Percentiles rank a stretch among this genome's conserved stretches.
These are phyloP conservation scores for Rhogogaster chlorosoma DNA, from an alignment of 2,888 invertebrate species.

Conservation along the genomic window DNA sequence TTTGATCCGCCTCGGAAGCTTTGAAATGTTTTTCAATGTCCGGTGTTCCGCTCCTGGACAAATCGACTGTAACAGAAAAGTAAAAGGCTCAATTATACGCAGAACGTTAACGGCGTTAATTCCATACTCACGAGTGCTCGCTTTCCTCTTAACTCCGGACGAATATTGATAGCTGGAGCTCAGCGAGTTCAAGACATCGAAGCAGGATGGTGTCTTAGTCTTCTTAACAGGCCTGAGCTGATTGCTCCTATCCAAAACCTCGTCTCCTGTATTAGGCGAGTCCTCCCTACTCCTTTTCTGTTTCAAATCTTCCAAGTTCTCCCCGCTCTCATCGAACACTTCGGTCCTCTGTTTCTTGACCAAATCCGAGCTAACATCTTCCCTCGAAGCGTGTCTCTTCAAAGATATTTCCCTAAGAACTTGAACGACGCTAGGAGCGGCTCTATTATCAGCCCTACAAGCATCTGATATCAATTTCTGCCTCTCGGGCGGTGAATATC, in stretches of 20 bases:
- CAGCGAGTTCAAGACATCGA: conserved; percentile 73
- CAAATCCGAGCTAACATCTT: conserved; percentile 70
- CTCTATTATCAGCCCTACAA: conserved; percentile 55
- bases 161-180: conserved; percentile 71
- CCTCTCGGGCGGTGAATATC: conserved; percentile 65
- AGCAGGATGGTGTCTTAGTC: conserved; percentile 73
- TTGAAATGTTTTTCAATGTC: conserved; percentile 75
- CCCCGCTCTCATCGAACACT: conserved; percentile 63
- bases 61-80: conserved; percentile 64
- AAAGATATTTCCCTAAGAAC: conserved; percentile 70
- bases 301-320: conserved; percentile 71
- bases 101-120: conserved; percentile 9
- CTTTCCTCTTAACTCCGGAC: conserved; percentile 74
- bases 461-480: conserved; percentile 62
- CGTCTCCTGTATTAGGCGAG: conserved; percentile 69
- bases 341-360: conserved; percentile 74
- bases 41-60: conserved; percentile 71
- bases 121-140: conserved; percentile 64
- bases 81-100: background rate
- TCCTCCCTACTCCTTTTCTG: conserved; percentile 74
- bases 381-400: conserved; percentile 74
- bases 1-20: conserved; percentile 62
- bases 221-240: conserved; percentile 70
- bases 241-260: conserved; percentile 67
- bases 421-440: conserved; percentile 65